Conservation (phyloP, 2,797 vertebrate genomes). For the Paguma larvata region DNA sequence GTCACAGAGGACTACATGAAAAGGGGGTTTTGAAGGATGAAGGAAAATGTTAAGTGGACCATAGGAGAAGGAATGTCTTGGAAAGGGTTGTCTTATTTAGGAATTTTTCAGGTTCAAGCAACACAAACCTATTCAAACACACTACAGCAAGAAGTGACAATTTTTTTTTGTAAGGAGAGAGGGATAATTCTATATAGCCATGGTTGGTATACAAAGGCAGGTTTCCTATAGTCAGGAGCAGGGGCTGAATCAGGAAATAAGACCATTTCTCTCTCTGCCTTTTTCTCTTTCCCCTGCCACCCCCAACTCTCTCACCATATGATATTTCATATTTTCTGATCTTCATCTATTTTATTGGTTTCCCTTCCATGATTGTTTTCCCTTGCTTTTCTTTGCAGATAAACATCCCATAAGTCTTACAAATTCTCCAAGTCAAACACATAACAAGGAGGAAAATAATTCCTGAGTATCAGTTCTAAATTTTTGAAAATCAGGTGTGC, state of each 20-base stretch:
- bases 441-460: background rate
- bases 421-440: background rate
- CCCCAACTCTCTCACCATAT: background rate
- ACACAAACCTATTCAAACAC: background rate
- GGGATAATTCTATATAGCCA: background rate
- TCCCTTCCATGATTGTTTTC: background rate
- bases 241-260: background rate
- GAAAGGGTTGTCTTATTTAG: background rate
- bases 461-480: background rate
- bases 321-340: background rate
- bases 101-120: background rate
- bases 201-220: background rate
- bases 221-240: fast-evolving
- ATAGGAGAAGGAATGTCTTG: background rate
- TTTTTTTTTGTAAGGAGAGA: background rate
- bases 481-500: background rate
- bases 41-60: background rate
- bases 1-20: background rate
- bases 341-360: background rate
- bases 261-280: background rate
- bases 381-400: background rate
- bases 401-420: background rate
- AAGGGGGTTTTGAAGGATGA: background rate
- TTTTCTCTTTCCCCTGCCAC: background rate
- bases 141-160: background rate